These are phyloP conservation scores for Watsonalla binaria DNA, from an alignment of 2,888 invertebrate species.

Conservation along the genomic window DNA sequence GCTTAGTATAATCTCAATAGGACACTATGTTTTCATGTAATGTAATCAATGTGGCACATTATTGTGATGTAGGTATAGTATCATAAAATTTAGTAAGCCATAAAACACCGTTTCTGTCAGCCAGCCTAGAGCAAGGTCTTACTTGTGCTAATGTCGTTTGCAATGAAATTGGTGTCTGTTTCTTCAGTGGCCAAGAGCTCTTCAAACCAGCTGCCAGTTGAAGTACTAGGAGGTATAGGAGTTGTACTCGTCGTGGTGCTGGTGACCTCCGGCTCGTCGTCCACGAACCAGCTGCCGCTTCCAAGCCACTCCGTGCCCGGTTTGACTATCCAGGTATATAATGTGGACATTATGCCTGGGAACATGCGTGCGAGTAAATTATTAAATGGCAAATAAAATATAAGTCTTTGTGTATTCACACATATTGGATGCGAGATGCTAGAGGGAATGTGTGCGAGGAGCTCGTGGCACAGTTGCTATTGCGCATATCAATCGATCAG, in stretches of 20 bases:
- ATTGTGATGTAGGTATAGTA: too few relatives aligned
- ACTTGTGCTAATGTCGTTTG: conserved; percentile 24
- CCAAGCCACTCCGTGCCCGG: conserved; percentile 66
- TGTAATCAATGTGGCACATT: too few relatives aligned
- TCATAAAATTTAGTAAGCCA: too few relatives aligned
- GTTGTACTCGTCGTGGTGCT: conserved; percentile 44
- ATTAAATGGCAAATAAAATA: too few relatives aligned
- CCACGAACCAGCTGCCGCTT: conserved; percentile 64
- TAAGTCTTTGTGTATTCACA: too few relatives aligned
- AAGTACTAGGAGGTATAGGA: conserved; percentile 36
- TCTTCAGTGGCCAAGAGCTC: conserved; percentile 61
- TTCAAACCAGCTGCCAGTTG: conserved; percentile 62
- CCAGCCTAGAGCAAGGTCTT: conserved; percentile 6
- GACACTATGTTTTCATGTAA: too few relatives aligned
- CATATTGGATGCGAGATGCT: too few relatives aligned
- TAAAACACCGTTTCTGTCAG: too few relatives aligned
- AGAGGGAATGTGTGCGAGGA: too few relatives aligned
- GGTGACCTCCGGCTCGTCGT: conserved; percentile 27
- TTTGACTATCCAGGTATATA: conserved; percentile 55
- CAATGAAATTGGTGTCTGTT: conserved; percentile 42
- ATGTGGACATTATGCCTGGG: conserved; percentile 50
- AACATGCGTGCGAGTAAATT: neutral
- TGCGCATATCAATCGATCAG: too few relatives aligned
- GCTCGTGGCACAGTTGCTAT: too few relatives aligned
- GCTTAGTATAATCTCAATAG: too few relatives aligned